Conservation (phyloP, 2,113 vertebrate species). For the Vulpes vulpes region DNA sequence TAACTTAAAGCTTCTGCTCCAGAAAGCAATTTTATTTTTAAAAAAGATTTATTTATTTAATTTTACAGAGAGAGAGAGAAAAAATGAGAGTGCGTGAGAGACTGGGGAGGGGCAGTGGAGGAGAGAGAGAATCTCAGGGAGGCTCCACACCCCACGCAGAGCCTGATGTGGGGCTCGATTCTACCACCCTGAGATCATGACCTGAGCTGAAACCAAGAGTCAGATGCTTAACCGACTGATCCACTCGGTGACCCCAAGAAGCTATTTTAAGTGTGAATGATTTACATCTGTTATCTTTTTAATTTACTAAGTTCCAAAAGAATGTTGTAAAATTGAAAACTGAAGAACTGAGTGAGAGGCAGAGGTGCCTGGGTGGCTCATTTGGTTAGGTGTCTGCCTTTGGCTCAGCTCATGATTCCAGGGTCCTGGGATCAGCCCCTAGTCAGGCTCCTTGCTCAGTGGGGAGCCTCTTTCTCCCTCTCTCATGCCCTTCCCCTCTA, state of each 20-base stretch:
- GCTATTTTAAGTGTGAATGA: not conserved
- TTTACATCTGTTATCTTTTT: not conserved
- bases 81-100: too few species aligned
- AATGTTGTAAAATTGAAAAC: conserved; percentile 9
- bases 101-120: too few species aligned
- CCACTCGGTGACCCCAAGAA: not conserved
- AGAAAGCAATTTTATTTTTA: not conserved
- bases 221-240: not conserved
- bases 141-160: not conserved
- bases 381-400: too few species aligned
- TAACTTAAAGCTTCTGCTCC: conserved; percentile 11
- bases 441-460: too few species aligned
- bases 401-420: too few species aligned
- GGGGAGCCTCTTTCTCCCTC: too few species aligned
- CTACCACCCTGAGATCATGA: not conserved
- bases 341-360: not conserved
- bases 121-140: not conserved
- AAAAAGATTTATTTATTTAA: not conserved
- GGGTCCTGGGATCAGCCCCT: too few species aligned
- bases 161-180: not conserved
- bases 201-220: not conserved
- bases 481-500: too few species aligned
- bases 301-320: not conserved
- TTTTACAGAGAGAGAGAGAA: not conserved
- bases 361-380: too few species aligned